Evolutionary conservation across 2,797 vertebrate genomes (phyloP).

Genomic region (Lycodopsis pacificus): DNA sequence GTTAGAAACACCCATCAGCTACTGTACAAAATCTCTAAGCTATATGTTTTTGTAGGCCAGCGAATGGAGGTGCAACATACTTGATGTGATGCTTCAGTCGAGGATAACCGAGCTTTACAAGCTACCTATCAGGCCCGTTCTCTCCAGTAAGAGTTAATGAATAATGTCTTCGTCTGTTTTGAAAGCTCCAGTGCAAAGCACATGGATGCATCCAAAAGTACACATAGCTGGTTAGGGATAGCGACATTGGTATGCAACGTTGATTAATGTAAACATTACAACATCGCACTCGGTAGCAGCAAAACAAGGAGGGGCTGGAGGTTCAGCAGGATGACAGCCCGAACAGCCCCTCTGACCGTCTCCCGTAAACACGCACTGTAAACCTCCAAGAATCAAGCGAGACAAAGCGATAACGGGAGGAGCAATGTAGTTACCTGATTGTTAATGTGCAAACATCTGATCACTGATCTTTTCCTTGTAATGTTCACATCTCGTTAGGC

Average conservation of each 20-base stretch:
- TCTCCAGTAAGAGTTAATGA: constrained; percentile 49
- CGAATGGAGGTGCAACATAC: background rate
- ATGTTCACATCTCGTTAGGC: constrained; percentile 84
- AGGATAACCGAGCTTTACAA: constrained; percentile 16
- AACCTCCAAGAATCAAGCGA: constrained; percentile 33
- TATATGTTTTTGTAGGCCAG: background rate
- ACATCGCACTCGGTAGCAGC: constrained; percentile 77
- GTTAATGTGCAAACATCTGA: constrained; percentile 84
- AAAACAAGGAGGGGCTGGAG: constrained; percentile 87
- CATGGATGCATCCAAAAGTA: constrained; percentile 4
- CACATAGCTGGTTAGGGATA: constrained; percentile 21
- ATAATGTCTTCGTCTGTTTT: constrained; percentile 41
- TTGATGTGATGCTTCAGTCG: constrained; percentile 14
- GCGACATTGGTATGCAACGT: constrained; percentile 55
- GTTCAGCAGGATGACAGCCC: constrained; percentile 76
- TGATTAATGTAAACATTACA: constrained; percentile 85
- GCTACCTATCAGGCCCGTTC: constrained; percentile 49
- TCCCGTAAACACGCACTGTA: constrained; percentile 44
- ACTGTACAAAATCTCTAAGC: background rate
- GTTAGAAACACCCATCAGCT: constrained; percentile 32
- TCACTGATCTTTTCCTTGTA: constrained; percentile 75
- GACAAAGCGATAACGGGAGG: constrained; percentile 38
- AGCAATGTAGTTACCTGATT: constrained; percentile 83
- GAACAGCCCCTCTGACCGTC: constrained; percentile 57
- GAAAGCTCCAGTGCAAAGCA: constrained; percentile 15